Percentiles rank a stretch among this genome's conserved stretches.
Conservation (phyloP, 2,888 invertebrate genomes). For the Apoda limacodes region DNA sequence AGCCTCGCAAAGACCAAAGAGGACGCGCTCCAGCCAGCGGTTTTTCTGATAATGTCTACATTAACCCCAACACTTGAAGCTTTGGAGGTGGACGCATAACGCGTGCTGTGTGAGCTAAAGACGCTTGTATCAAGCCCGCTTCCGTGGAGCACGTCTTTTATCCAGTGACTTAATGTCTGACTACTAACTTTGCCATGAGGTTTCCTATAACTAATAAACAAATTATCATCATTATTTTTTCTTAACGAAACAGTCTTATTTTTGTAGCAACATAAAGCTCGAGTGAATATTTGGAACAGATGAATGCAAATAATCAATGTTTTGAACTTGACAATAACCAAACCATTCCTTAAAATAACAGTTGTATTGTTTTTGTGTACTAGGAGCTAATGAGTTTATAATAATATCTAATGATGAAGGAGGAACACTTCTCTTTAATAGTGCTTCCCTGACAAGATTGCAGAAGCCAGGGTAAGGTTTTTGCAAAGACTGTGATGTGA, state of each 20-base stretch:
- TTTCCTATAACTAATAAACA: slow-evolving; percentile 15
- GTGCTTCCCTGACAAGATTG: slow-evolving; percentile 7
- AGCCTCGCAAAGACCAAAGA: too few species aligned
- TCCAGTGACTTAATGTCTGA: slow-evolving; percentile 17
- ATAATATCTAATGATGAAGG: slow-evolving; percentile 7
- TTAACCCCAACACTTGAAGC: slow-evolving; percentile 10
- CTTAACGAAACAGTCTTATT: slow-evolving; percentile 6
- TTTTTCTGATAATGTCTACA: slow-evolving; percentile 10
- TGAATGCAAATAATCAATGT: too few species aligned
- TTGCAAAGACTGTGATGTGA: slow-evolving; percentile 2
- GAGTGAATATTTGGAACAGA: too few species aligned
- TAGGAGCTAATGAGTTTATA: slow-evolving; percentile 6
- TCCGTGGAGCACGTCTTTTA: slow-evolving; percentile 11
- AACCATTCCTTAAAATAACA: slow-evolving; percentile 5
- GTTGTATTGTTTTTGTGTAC: slow-evolving; percentile 9
- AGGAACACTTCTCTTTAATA: slow-evolving; percentile 3
- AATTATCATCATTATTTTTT: slow-evolving; percentile 2
- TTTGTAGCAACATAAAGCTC: slow-evolving; percentile 14
- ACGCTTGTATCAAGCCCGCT: slow-evolving; percentile 13
- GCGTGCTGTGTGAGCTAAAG: slow-evolving; percentile 15
- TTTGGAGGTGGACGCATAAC: slow-evolving; percentile 16
- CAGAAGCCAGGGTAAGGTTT: slow-evolving; percentile 6
- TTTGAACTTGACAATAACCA: slow-evolving; percentile 1
- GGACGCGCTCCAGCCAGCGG: slow-evolving; percentile 6
- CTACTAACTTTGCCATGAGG: slow-evolving; percentile 9